A percentile compares a stretch with the other conserved stretches of the same genome.
Evolutionary conservation across 2,888 invertebrate species (phyloP).

Genomic region (Pandemis cinnamomeana): DNA sequence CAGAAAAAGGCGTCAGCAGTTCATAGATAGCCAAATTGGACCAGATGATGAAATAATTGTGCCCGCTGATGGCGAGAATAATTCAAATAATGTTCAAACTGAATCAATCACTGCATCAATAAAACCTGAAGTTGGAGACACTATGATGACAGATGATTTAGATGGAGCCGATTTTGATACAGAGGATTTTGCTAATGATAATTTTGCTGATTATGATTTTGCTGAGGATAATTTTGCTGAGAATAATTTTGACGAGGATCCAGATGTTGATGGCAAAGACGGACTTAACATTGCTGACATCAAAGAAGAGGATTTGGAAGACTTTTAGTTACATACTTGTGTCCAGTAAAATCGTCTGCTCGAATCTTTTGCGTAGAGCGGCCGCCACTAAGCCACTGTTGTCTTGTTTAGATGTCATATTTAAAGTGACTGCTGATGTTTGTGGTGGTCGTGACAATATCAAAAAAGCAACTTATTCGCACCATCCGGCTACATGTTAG

Average conservation of each 20-base stretch:
- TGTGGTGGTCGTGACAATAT: too few species aligned
- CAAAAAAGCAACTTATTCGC: too few species aligned
- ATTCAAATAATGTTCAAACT: neutral
- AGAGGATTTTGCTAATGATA: neutral
- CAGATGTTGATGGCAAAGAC: constrained; percentile 45
- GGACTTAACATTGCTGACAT: constrained; percentile 40
- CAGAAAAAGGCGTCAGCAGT: neutral
- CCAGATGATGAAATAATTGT: neutral
- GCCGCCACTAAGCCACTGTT: too few species aligned
- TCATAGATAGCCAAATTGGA: constrained; percentile 23
- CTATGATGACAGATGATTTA: neutral
- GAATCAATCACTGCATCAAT: neutral
- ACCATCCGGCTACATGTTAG: too few species aligned
- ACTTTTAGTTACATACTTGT: constrained; percentile 48
- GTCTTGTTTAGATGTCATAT: too few species aligned
- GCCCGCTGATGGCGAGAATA: neutral
- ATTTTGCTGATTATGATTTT: neutral
- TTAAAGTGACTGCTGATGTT: too few species aligned
- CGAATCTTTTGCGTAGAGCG: too few species aligned
- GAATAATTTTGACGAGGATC: neutral
- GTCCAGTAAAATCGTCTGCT: neutral
- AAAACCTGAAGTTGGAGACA: neutral
- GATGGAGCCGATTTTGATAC: neutral
- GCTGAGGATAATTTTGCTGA: neutral
- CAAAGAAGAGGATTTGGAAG: constrained; percentile 65